A percentile compares a stretch with the other conserved stretches of the same genome.
phyloP scores from a whole-genome alignment of 2,797 vertebrate species.

The Spheniscus humboldti region DNA sequence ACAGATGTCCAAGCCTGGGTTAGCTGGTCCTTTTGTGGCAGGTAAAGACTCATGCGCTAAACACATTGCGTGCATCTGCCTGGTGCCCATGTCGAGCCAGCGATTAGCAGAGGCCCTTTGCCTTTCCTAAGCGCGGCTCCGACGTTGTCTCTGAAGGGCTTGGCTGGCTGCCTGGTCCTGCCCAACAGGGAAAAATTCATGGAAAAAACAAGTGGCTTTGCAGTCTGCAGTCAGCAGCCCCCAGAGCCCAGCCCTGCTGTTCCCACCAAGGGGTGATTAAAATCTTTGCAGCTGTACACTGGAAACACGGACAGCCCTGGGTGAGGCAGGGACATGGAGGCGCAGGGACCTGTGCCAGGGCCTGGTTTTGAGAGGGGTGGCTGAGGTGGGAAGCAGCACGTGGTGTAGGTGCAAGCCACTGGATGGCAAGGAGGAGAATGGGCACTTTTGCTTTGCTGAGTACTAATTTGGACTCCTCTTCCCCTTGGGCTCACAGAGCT shows the following conservation, averaged over 20 bases:
- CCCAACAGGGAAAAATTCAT: not conserved
- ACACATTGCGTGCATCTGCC: not conserved
- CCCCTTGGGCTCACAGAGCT: not conserved
- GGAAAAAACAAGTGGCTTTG: not conserved
- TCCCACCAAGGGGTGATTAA: not conserved
- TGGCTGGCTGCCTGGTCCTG: not conserved
- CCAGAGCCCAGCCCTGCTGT: not conserved
- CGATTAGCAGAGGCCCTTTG: not conserved
- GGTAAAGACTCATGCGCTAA: not conserved
- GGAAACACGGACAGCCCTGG: not conserved
- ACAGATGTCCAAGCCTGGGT: not conserved
- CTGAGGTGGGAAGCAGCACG: not conserved
- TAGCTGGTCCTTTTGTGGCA: not conserved
- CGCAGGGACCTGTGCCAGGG: not conserved
- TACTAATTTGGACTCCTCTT: not conserved
- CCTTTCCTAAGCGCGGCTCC: not conserved
- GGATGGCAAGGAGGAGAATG: not conserved
- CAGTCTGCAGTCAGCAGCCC: rapidly evolving
- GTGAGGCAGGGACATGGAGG: not conserved
- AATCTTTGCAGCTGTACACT: not conserved
- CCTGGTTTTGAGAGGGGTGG: not conserved
- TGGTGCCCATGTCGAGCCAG: not conserved
- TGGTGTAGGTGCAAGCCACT: not conserved
- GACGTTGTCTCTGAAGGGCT: not conserved
- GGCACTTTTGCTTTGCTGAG: not conserved